Base-by-base conservation (phyloP, 2,113 vertebrate species). In the Trichomycterus rosablanca region DNA sequence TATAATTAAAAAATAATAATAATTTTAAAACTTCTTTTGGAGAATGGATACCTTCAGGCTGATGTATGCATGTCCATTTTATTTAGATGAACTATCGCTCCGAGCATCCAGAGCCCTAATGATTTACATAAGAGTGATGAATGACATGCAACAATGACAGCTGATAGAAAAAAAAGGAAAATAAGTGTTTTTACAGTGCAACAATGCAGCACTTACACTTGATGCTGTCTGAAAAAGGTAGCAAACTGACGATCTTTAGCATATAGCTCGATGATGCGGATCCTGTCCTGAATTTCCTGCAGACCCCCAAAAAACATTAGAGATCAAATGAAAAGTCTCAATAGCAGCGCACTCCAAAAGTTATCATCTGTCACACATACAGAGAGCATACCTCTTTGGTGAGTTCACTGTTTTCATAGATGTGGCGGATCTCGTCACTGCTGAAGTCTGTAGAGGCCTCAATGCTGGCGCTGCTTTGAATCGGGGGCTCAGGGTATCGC, bases 281-380 rank as follows among this genome's bases (percentile, higher is more conserved):
- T 94, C 77, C 93, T 85, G 78, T 98, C 94, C 80, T 97, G 92
- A 82, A 96, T 97, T 84, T 97, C 95, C 95, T 97, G 71, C 24
- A 83, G 77, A 30, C 46, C 34, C 44, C 1, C 20, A 52, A 45
- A 46, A 61, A 53, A 63, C 39, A 23, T 16, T 3, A 23, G 6
- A 14, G 22, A 11, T 32, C 7, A 22, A 53, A 39, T 6, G 59
- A n/a, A n/a, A n/a, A n/a, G n/a, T n/a, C 3, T 26, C 40, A 43
- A 49, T 32, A 8, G 14, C 19, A 22, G 23, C 14, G 23, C 2
- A 22, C 5, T 37, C 2, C 18, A n/a, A 39, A 1, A 44, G 1
- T 24, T 18, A 22, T 34, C n/a, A 5, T 48, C 30, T 30, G 26
- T 63, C n/a, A 18, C 48, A 43, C 15, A 50, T 14, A 52, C 8